Evolutionary conservation across 2,888 invertebrate genomes (phyloP), one percentile per base, ranked within the genome.

Genomic region (Dryadula phaetusa): DNA sequence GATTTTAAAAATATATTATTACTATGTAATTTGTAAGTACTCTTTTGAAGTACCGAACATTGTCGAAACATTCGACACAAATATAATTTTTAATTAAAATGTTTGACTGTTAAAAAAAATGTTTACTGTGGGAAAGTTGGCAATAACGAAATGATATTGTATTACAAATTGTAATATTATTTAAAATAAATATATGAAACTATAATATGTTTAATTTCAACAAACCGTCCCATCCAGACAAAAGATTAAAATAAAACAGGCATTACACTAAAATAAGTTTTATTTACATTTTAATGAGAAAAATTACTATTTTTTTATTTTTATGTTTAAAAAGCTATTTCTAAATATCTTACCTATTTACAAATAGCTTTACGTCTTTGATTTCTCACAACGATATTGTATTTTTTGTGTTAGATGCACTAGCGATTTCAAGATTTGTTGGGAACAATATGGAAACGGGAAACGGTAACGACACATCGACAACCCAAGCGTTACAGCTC

Each of bases 231-330:
- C 8, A 14, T 28, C 7, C 14, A 20, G 25, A 16, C 7, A 22
- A 53, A 5, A 40, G 12, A 28, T 7, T 69, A 72, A 74, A 81
- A 79, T 76, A 76, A 83, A 82, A 82, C 79, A 79, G 77, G 75
- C 70, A 67, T 75, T 82, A 80, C 85, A 86, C 91, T 92, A 91
- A 89, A 88, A 89, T 93, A 87, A 70, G 70, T 87, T 92, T 88
- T 90, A 91, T 90, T 90, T 91, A 92, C 92, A 91, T 79, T 87
- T 85, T 85, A 84, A 80, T 80, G 81, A 82, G 81, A 83, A 81
- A 83, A 87, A 84, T 88, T 90, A 83, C 89, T 86, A 88, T 90
- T 90, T 90, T 90, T 90, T 84, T 86, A 82, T 76, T 78, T 84
- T 82, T 82, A 78, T 76, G 78, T 84, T n/a, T 82, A 83, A 84